Evolutionary conservation across 2,113 vertebrate species (phyloP).

Genomic region (Romanogobio albipinnatus): DNA sequence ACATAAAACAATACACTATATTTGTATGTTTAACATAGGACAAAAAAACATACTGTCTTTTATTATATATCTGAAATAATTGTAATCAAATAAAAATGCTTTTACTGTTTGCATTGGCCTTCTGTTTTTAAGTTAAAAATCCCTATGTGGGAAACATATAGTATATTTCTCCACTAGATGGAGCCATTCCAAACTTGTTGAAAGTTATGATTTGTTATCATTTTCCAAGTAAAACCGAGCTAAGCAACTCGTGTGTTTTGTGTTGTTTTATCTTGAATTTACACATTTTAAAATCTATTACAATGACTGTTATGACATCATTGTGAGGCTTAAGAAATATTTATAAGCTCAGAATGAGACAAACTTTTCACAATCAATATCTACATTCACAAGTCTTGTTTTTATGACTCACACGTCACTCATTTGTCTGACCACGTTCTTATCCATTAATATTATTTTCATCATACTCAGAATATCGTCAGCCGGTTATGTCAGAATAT

Average conservation of each 20-base stretch:
- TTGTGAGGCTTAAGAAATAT: background rate
- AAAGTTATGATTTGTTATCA: background rate
- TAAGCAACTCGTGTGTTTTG: background rate
- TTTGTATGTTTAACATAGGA: no score
- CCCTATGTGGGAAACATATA: background rate
- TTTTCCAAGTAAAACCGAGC: background rate
- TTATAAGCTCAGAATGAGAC: background rate
- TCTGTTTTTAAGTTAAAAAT: background rate
- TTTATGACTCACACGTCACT: background rate
- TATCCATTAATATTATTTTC: background rate
- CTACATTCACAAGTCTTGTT: constrained; percentile 3
- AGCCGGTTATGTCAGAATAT: background rate
- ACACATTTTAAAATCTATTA: background rate
- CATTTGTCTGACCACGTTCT: background rate
- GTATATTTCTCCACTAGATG: constrained; percentile 46
- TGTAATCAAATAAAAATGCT: background rate
- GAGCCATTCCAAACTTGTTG: constrained; percentile 7
- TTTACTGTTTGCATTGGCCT: background rate
- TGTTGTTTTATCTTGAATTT: background rate
- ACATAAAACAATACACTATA: no score
- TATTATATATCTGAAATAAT: no score
- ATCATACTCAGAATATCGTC: background rate
- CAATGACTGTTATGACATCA: background rate
- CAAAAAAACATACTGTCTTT: no score
- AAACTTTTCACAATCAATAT: constrained; percentile 14